Conservation (phyloP, 2,888 invertebrate species). For the Melieria crassipennis region DNA sequence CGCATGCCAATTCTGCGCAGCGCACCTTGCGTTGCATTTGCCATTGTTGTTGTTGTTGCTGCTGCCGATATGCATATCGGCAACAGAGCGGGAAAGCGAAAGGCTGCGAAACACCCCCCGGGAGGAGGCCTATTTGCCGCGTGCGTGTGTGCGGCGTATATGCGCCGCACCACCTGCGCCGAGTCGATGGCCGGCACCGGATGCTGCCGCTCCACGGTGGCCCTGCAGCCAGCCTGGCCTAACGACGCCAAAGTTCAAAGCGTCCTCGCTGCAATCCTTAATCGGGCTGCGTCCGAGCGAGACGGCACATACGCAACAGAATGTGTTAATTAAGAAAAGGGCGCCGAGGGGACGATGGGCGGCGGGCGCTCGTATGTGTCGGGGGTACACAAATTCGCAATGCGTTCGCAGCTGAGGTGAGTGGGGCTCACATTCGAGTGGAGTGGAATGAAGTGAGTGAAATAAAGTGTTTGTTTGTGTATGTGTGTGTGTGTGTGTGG, state of each 20-base stretch:
- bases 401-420: slow-evolving; percentile 7
- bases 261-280: not conserved
- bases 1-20: not conserved
- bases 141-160: not conserved
- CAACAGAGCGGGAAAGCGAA: slow-evolving; percentile 39
- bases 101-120: slow-evolving; percentile 24
- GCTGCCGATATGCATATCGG: slow-evolving; percentile 44
- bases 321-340: slow-evolving; percentile 60
- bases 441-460: too few species aligned
- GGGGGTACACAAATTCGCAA: not conserved
- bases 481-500: not conserved
- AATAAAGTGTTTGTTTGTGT: too few species aligned
- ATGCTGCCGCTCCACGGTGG: not conserved
- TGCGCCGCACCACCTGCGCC: too few species aligned
- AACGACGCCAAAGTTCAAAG: slow-evolving; percentile 34
- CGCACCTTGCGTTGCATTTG: not conserved
- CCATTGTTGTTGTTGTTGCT: slow-evolving; percentile 4
- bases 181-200: too few species aligned
- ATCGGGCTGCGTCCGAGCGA: slow-evolving; percentile 8
- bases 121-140: slow-evolving; percentile 34
- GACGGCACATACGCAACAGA: slow-evolving; percentile 52
- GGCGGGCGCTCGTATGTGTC: not conserved
- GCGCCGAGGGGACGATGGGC: slow-evolving; percentile 24
- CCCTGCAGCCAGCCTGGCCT: slow-evolving; percentile 17
- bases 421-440: not conserved